Conservation (phyloP, 2,888 invertebrate genomes). For the Scotopteryx bipunctaria region DNA sequence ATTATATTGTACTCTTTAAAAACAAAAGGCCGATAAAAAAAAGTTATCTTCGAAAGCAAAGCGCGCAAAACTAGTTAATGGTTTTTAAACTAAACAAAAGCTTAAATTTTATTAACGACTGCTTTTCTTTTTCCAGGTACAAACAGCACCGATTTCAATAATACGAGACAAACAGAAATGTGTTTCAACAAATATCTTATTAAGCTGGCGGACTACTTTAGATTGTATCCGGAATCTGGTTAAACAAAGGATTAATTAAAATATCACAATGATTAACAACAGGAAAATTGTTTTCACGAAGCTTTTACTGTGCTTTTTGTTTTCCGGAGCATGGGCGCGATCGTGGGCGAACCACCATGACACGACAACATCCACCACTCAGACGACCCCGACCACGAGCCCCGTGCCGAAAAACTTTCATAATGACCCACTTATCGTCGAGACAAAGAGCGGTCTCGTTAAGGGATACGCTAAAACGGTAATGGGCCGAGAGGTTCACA, state of each 20-base stretch:
- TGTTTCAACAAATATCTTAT: slow-evolving; percentile 73
- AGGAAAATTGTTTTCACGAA: slow-evolving; percentile 74
- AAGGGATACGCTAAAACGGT: slow-evolving; percentile 92
- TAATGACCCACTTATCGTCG: slow-evolving; percentile 90
- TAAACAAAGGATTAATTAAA: slow-evolving; percentile 43
- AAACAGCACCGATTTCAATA: slow-evolving; percentile 39
- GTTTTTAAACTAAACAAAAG: neutral
- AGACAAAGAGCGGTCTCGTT: slow-evolving; percentile 91
- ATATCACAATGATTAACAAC: slow-evolving; percentile 63
- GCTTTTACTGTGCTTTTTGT: slow-evolving; percentile 64
- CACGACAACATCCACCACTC: slow-evolving; percentile 77
- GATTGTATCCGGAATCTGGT: slow-evolving; percentile 61
- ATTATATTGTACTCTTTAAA: neutral
- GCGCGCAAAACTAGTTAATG: no score
- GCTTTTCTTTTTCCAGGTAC: slow-evolving; percentile 60
- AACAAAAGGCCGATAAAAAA: neutral
- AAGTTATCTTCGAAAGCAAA: no score
- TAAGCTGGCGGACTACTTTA: slow-evolving; percentile 72
- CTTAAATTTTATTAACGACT: neutral
- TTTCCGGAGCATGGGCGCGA: slow-evolving; percentile 62
- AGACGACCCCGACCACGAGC: slow-evolving; percentile 76
- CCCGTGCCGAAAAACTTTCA: slow-evolving; percentile 76
- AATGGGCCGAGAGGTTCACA: slow-evolving; percentile 92
- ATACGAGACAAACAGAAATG: slow-evolving; percentile 62
- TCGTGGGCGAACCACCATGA: slow-evolving; percentile 82